phyloP scores from a whole-genome alignment of 2,113 vertebrate genomes.

The Grammomys dolichurus region DNA sequence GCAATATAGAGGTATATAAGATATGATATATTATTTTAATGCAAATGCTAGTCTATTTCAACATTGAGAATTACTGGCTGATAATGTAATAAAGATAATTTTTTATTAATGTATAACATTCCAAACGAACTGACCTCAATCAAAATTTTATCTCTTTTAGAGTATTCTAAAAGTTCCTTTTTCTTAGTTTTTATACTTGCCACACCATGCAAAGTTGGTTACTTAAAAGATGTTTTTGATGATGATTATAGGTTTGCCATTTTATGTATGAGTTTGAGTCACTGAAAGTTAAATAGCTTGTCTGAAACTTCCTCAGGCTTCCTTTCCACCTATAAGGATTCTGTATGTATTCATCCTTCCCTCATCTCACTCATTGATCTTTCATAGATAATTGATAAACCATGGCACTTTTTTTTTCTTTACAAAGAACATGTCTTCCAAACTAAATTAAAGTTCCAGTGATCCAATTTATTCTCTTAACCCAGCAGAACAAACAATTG shows the following conservation, averaged over 20 bases:
- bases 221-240: slow-evolving; percentile 53
- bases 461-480: slow-evolving; percentile 69
- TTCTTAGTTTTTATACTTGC: neutral
- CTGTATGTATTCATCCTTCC: neutral
- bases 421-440: slow-evolving; percentile 61
- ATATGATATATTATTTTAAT: neutral
- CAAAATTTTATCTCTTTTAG: neutral
- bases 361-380: neutral
- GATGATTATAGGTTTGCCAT: slow-evolving; percentile 65
- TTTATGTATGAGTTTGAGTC: slow-evolving; percentile 66
- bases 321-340: neutral
- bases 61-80: neutral
- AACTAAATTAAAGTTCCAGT: slow-evolving; percentile 66
- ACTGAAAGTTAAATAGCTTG: slow-evolving; percentile 60
- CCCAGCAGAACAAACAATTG: slow-evolving; percentile 61
- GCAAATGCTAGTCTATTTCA: neutral
- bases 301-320: neutral
- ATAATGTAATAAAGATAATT: neutral
- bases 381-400: slow-evolving; percentile 65
- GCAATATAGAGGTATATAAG: neutral
- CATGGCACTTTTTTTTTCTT: slow-evolving; percentile 59
- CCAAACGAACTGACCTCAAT: neutral
- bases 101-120: slow-evolving; percentile 5
- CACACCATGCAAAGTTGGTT: neutral
- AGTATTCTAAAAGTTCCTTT: slow-evolving; percentile 48